Conservation (phyloP, 2,113 vertebrate species). For the Dinomys branickii region DNA sequence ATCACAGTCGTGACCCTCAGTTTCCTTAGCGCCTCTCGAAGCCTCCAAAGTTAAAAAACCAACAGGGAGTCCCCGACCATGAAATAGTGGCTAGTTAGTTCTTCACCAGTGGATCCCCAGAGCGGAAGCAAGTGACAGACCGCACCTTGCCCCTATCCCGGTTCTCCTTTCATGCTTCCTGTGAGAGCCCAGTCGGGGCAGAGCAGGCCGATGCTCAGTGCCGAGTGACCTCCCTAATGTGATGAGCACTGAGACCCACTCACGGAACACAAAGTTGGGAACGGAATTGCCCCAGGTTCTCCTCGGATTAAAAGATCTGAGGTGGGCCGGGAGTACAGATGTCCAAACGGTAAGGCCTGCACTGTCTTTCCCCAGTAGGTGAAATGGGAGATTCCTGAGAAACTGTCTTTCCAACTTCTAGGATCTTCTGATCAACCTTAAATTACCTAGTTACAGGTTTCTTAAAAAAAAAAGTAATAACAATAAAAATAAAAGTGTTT, state of each 20-base stretch:
- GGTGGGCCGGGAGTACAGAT: fast-evolving
- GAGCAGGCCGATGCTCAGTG: not conserved
- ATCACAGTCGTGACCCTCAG: no score
- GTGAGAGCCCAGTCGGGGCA: not conserved
- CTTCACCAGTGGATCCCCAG: not conserved
- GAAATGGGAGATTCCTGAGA: not conserved
- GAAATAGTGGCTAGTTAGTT: not conserved
- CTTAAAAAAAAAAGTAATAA: not conserved
- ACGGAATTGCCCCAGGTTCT: not conserved
- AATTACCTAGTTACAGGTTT: not conserved
- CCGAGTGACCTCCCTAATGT: not conserved
- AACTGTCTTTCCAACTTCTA: not conserved
- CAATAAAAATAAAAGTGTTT: not conserved
- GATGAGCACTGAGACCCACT: not conserved
- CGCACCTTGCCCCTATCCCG: not conserved
- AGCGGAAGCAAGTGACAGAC: no score
- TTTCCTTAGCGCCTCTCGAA: not conserved
- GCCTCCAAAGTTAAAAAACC: not conserved
- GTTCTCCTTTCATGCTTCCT: not conserved
- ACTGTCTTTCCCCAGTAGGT: not conserved
- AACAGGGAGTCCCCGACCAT: not conserved
- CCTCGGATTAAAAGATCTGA: not conserved
- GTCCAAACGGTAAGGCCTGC: not conserved
- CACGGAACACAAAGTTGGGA: not conserved
- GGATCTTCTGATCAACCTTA: not conserved